Evolutionary conservation across 2,113 vertebrate species (phyloP), one percentile per base, ranked within the genome.

Genomic region (Cyanocitta stelleri): DNA sequence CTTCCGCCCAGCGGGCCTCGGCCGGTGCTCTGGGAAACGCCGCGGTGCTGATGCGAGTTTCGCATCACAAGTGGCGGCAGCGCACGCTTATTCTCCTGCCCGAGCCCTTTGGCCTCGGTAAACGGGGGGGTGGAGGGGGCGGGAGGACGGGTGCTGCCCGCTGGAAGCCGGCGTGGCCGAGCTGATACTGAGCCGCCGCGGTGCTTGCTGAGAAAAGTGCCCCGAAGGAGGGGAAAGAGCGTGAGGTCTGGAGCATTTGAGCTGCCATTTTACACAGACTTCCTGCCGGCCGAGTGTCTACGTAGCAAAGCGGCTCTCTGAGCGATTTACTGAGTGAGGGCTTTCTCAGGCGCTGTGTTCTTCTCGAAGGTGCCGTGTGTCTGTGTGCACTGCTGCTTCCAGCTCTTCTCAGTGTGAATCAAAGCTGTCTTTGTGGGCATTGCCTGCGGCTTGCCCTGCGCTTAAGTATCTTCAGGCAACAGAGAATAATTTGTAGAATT

Each of bases 51-150:
- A 3, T 26, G 44, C 22, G 76, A 18, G 32, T 18, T 20, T 20
- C 17, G 3, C 37, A 1, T 33, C 18, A 0, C 16, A 9, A 33
- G 9, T 4, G 43, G 24, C 58, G 1, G 0, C 9, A 22, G 1
- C 33, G 1, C 26, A 0, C 52, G 5, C 4, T 37, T 16, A 0
- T 32, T 29, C 1, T 35, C 4, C 6, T 8, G 19, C 2, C 22
- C 27, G 39, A 62, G 26, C 51, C 37, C 43, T 61, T 39, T 8
- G 43, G 62, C 46, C 46, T 10, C n/a, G 14, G 11, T 3, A 7
- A 14, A 2, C 27, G 0, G 33, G 32, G 5, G 5, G 61, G 13
- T 5, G 2, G 10, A 3, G 30, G 8, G 37, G n/a, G 27, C 24
- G 5, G 13, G 11, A 1, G 54, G 41, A 1, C 15, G 48, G 20